A percentile compares a stretch with the other conserved stretches of the same genome.
phyloP scores from a whole-genome alignment of 2,113 vertebrate species.

The Cyprinodon brontotheroides region DNA sequence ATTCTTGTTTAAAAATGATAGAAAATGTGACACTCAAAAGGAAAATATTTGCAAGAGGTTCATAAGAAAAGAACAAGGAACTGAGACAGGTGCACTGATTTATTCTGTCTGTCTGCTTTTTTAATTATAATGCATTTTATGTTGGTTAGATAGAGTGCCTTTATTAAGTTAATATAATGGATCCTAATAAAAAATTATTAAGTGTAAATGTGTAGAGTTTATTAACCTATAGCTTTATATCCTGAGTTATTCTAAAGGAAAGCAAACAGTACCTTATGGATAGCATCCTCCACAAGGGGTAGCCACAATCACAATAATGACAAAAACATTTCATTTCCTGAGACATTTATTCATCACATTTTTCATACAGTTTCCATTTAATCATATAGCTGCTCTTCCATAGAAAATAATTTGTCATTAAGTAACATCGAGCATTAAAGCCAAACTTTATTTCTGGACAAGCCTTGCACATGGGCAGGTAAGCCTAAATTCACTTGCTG shows the following conservation, averaged over 20 bases:
- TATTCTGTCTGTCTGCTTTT: not conserved
- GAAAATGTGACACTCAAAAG: too few relatives aligned
- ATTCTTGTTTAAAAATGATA: too few relatives aligned
- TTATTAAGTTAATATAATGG: not conserved
- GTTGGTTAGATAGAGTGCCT: not conserved
- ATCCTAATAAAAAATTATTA: not conserved
- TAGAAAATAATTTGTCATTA: conserved; percentile 14
- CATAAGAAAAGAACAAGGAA: too few relatives aligned
- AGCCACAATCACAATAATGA: conserved; percentile 67
- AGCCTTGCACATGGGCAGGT: conserved; percentile 23
- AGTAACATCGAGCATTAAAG: conserved; percentile 33
- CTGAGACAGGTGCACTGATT: too few relatives aligned
- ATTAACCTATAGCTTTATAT: not conserved
- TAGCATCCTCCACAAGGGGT: conserved; percentile 70
- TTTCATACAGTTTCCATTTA: conserved; percentile 42
- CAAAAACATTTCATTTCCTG: conserved; percentile 61
- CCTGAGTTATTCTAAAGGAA: not conserved
- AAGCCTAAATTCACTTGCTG: conserved; percentile 9
- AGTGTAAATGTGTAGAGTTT: not conserved
- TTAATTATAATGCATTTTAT: not conserved
- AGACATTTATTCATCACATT: conserved; percentile 71
- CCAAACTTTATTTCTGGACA: conserved; percentile 23
- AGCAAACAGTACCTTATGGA: conserved; percentile 9
- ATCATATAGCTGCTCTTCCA: conserved; percentile 24
- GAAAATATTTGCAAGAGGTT: too few relatives aligned